phyloP scores from a whole-genome alignment of 2,888 invertebrate species.

The Nomada goodeniana region DNA sequence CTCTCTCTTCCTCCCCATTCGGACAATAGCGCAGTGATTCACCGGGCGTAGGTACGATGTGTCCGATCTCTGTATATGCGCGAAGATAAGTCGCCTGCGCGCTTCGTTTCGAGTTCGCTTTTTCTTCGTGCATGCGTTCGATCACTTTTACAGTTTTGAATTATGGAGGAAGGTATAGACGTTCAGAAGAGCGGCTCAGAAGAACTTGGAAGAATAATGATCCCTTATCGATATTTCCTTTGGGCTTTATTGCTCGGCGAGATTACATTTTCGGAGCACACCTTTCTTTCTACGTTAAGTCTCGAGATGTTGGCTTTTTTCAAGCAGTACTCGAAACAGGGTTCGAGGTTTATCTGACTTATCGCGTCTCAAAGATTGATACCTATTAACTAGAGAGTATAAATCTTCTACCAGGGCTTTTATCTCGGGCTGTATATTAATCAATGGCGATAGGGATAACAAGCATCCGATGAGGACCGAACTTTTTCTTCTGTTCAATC shows the following conservation, averaged over 20 bases:
- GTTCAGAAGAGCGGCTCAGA: not conserved
- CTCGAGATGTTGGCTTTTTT: not conserved
- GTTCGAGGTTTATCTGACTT: slow-evolving; percentile 32
- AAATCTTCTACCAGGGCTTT: slow-evolving; percentile 12
- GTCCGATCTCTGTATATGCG: slow-evolving; percentile 42
- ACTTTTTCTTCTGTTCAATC: slow-evolving; percentile 6
- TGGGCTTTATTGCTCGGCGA: not conserved
- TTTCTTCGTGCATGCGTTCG: slow-evolving; percentile 12
- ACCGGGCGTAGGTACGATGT: slow-evolving; percentile 59
- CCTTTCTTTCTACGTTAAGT: not conserved
- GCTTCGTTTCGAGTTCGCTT: slow-evolving; percentile 46
- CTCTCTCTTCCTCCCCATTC: slow-evolving; percentile 23
- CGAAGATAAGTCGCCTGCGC: slow-evolving; percentile 58
- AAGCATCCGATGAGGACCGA: slow-evolving; percentile 24
- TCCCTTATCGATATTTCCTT: not conserved
- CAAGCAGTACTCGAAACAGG: not conserved
- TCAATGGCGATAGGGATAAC: slow-evolving; percentile 43
- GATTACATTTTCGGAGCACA: not conserved
- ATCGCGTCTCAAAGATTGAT: slow-evolving; percentile 40
- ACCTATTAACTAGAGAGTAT: slow-evolving; percentile 11
- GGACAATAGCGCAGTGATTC: slow-evolving; percentile 67
- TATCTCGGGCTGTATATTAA: slow-evolving; percentile 48
- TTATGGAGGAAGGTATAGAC: not conserved
- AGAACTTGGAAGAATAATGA: not conserved
- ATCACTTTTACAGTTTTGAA: slow-evolving; percentile 18